Percentiles rank a stretch among this genome's conserved stretches.
Conservation (phyloP, 2,888 invertebrate genomes). For the Oscheius myriophilus region DNA sequence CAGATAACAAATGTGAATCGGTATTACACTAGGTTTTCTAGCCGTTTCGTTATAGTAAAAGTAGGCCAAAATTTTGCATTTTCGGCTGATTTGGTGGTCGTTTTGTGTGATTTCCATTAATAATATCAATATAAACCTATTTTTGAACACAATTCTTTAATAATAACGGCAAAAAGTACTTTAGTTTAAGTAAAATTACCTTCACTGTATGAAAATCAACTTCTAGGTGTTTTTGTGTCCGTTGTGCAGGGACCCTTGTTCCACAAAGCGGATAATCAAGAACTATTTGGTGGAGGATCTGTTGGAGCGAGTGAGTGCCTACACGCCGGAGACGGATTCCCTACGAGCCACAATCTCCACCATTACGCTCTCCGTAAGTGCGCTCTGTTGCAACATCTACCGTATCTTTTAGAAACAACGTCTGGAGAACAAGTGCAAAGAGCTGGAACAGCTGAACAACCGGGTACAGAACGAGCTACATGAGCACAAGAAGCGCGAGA, state of each 20-base stretch:
- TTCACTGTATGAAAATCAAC: not conserved
- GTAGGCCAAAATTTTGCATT: no score
- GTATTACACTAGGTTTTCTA: no score
- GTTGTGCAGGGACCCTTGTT: constrained; percentile 27
- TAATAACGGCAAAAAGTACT: no score
- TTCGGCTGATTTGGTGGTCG: no score
- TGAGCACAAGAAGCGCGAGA: constrained; percentile 25
- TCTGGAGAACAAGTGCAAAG: constrained; percentile 22
- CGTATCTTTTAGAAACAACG: constrained; percentile 21
- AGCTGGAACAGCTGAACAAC: constrained; percentile 26
- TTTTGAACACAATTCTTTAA: no score
- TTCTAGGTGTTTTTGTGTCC: constrained; percentile 27
- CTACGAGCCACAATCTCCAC: constrained; percentile 2
- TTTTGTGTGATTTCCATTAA: no score
- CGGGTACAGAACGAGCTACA: constrained; percentile 7
- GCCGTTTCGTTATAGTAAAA: no score
- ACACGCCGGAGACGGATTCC: constrained; percentile 8
- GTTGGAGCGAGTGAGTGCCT: constrained; percentile 12
- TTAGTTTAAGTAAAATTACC: no score
- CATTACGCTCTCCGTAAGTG: constrained; percentile 12
- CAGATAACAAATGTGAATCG: no score
- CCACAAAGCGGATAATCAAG: constrained; percentile 10
- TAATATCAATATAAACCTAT: no score
- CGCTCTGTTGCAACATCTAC: not conserved
- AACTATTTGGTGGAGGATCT: constrained; percentile 31